Evolutionary conservation across 2,888 invertebrate species (phyloP).

Genomic region (Pharmacophagus antenor): DNA sequence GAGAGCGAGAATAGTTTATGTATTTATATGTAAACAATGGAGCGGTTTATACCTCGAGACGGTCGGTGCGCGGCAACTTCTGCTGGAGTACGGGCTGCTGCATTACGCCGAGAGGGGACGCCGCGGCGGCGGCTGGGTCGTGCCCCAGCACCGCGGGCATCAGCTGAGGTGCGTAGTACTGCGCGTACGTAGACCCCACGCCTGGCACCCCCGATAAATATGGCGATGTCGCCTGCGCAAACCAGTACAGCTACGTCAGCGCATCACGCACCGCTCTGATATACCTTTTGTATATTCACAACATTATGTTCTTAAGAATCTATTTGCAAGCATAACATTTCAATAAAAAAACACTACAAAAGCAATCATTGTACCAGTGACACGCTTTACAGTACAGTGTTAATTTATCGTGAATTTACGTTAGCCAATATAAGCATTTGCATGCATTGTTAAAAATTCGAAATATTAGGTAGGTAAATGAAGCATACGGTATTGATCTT

Average conservation of each 20-base stretch:
- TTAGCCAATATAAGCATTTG: conserved; percentile 63
- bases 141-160: conserved; percentile 95
- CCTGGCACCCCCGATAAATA: conserved; percentile 95
- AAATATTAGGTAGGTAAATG: conserved; percentile 53
- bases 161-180: conserved; percentile 94
- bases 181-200: conserved; percentile 93
- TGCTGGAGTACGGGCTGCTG: conserved; percentile 93
- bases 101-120: conserved; percentile 92
- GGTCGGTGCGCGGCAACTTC: conserved; percentile 96
- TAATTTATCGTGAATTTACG: conserved; percentile 29
- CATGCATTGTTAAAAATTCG: conserved; percentile 60
- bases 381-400: conserved; percentile 23
- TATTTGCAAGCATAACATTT: conserved; percentile 25
- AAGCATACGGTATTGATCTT: conserved; percentile 65
- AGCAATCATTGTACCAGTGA: conserved; percentile 26
- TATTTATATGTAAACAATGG: conserved; percentile 49
- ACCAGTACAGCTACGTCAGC: conserved; percentile 35
- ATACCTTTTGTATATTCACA: conserved; percentile 30
- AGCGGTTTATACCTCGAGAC: conserved; percentile 92
- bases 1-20: conserved; percentile 40
- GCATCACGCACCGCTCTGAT: conserved; percentile 15
- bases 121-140: conserved; percentile 88
- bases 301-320: conserved; percentile 24
- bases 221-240: conserved; percentile 90
- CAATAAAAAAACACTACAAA: conserved; percentile 20